A percentile compares a stretch with the other conserved stretches of the same genome.
These are phyloP conservation scores for Zelleria hepariella DNA, from an alignment of 2,888 invertebrate genomes.

Conservation along the genomic window DNA sequence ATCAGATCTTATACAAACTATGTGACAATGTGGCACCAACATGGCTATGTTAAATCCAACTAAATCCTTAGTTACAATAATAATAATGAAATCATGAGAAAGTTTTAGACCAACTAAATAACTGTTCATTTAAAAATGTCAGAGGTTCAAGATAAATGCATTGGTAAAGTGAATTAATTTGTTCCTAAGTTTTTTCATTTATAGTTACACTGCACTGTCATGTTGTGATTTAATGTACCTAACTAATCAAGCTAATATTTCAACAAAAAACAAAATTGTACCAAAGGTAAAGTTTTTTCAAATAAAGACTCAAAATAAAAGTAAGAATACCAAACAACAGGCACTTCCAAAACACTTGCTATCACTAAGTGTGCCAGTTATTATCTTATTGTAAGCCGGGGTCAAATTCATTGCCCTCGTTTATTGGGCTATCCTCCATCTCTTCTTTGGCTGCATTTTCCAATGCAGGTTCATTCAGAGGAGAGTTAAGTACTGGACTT, in stretches of 20 bases:
- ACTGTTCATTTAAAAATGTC: neutral
- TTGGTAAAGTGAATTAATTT: neutral
- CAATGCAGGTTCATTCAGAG: constrained; percentile 47
- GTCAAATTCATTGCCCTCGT: constrained; percentile 56
- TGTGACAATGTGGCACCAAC: neutral
- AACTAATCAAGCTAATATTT: too few relatives aligned
- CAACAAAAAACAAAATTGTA: too few relatives aligned
- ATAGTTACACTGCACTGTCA: too few relatives aligned
- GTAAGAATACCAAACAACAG: neutral
- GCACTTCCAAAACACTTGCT: neutral
- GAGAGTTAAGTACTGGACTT: constrained; percentile 45
- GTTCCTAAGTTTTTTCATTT: neutral
- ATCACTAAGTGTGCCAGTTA: neutral
- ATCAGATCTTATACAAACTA: neutral
- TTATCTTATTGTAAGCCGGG: constrained; percentile 30
- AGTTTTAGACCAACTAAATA: neutral
- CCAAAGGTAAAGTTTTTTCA: too few relatives aligned
- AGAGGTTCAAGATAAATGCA: neutral
- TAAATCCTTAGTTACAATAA: too few relatives aligned
- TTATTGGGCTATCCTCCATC: constrained; percentile 51
- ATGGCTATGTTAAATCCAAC: neutral
- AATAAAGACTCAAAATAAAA: neutral
- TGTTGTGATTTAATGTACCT: too few relatives aligned
- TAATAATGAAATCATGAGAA: too few relatives aligned
- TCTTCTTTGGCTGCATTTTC: constrained; percentile 66